Conservation (phyloP, 2,113 vertebrate species). For the Carassius auratus region DNA sequence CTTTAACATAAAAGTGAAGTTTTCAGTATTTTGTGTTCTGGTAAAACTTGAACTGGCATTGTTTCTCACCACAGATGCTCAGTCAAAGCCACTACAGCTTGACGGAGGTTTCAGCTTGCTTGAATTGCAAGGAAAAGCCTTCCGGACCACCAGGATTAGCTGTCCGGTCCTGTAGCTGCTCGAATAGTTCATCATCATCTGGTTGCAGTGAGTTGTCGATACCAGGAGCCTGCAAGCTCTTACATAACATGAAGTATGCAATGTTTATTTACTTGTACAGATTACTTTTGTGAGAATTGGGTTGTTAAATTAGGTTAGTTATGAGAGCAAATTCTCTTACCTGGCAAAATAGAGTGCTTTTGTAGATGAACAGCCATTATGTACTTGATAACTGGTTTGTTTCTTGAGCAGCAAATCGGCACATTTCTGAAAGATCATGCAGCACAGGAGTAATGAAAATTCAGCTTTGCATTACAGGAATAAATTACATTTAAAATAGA, state of each 20-base stretch:
- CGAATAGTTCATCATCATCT: neutral
- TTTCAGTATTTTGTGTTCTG: slow-evolving; percentile 12
- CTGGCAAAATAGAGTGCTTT: neutral
- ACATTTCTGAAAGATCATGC: neutral
- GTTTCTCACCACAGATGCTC: slow-evolving; percentile 18
- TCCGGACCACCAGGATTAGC: neutral
- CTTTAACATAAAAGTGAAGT: neutral
- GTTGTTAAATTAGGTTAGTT: neutral
- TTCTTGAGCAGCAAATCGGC: neutral
- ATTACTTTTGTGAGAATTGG: neutral
- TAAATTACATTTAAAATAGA: neutral
- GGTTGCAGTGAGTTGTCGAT: slow-evolving; percentile 8
- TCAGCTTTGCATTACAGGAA: neutral
- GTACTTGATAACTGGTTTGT: neutral
- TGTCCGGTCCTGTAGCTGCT: neutral
- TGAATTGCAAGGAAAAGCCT: neutral
- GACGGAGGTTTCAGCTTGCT: neutral
- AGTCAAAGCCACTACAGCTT: slow-evolving; percentile 15
- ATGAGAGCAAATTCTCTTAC: neutral
- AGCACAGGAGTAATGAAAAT: neutral
- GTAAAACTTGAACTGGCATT: slow-evolving; percentile 19
- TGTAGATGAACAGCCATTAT: neutral
- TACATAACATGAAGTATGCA: neutral
- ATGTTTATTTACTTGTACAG: neutral
- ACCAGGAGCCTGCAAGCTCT: neutral